Base-by-base conservation (phyloP, 1,140 invertebrate species). In the Anastrepha obliqua region DNA sequence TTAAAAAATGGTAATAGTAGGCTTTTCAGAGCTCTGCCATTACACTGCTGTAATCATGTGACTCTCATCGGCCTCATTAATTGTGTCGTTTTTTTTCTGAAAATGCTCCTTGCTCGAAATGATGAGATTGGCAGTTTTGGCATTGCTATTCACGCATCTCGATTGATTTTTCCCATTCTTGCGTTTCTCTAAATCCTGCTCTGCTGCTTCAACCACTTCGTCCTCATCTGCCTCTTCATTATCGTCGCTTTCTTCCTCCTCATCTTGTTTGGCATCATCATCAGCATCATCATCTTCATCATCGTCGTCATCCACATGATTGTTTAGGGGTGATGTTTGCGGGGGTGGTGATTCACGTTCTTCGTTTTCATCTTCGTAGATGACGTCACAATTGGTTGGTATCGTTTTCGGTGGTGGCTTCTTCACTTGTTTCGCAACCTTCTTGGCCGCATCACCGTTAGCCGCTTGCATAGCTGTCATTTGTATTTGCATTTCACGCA, bases 301-400 rank as follows among this genome's bases (percentile, higher is more conserved):
- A 9, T 29, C n/a, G 17, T 85, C 29, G 39, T 70, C 51, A 4
- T 51, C n/a, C 78, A 47, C 78, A 67, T 67, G 44, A 29, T 64
- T 74, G 51, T 62, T 44, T 17, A 47, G 13, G 20, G 39, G 42
- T 7, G 58, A 58, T 51, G 55, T 58, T 88, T 86, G 81, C 29
- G 87, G 87, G 11, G 90, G 90, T 39, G 92, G 92, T 15, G 92
- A 91, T 11, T 91, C 90, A 5, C 92, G 91, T 3, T 91, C 90
- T 81, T 93, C 92, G 86, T 93, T 92, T 88, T 92, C 91, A 59
- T 93, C 92, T 89, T 93, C 92, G 87, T 93, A 93, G 85, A 93
- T 93, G 85, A 93, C 92, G 89, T 93, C 92, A 90, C 92, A 93
- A 89, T 89, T 93, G 89, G 90, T 93, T 88, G 92, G 89, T 88